Conservation (phyloP, 2,888 invertebrate genomes). For the Augochlorella aurata region DNA sequence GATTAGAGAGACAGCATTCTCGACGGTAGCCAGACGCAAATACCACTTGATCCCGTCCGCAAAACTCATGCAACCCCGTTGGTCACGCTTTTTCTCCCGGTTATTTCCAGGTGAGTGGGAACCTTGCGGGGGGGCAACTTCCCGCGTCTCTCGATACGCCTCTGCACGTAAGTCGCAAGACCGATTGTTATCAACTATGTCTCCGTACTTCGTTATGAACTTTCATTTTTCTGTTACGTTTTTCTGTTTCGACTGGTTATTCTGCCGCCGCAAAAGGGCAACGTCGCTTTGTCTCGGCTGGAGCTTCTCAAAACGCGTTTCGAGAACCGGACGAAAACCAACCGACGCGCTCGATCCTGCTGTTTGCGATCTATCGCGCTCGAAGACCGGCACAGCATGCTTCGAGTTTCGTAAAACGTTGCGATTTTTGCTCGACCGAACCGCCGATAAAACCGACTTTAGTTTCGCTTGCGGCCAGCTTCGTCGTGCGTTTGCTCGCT, state of each 20-base stretch:
- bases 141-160: slow-evolving; percentile 78
- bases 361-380: background rate
- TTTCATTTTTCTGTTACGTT: slow-evolving; percentile 23
- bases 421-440: background rate
- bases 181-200: slow-evolving; percentile 66
- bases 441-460: slow-evolving; percentile 13
- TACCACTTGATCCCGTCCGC: slow-evolving; percentile 53
- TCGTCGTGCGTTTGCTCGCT: slow-evolving; percentile 62
- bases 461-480: slow-evolving; percentile 64
- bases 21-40: background rate
- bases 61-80: slow-evolving; percentile 64
- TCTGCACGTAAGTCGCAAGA: slow-evolving; percentile 80
- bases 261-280: background rate
- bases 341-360: too few species aligned
- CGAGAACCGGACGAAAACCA: too few species aligned
- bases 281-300: background rate
- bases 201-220: slow-evolving; percentile 35
- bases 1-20: too few species aligned
- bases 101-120: slow-evolving; percentile 81
- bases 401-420: background rate
- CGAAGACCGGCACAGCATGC: background rate
- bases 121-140: slow-evolving; percentile 79
- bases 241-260: background rate
- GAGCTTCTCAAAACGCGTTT: background rate
- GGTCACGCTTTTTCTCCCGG: slow-evolving; percentile 78